A percentile compares a stretch with the other conserved stretches of the same genome.
These are phyloP conservation scores for Cheirogaleus medius DNA, from an alignment of 2,113 vertebrate species.

Conservation along the genomic window DNA sequence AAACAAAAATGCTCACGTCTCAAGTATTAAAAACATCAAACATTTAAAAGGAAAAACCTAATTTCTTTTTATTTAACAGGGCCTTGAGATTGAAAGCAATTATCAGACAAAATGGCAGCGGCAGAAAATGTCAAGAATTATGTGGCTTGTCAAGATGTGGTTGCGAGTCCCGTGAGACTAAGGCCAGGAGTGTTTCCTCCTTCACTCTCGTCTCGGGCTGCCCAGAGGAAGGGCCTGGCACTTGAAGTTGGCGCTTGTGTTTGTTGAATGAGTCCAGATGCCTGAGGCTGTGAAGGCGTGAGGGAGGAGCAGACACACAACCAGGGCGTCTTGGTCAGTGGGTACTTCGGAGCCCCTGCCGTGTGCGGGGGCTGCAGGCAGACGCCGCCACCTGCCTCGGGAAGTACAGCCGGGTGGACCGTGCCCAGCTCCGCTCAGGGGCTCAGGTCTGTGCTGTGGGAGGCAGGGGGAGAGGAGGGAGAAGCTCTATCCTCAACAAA, in stretches of 20 bases:
- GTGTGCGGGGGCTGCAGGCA: not conserved
- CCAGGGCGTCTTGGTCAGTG: no score
- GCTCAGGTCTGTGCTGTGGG: not conserved
- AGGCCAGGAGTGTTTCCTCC: no score
- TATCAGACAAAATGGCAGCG: not conserved
- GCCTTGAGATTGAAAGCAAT: not conserved
- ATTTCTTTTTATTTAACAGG: not conserved
- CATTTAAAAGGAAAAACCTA: not conserved
- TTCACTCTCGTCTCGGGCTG: not conserved
- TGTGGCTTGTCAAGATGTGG: not conserved
- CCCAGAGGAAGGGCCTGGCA: not conserved
- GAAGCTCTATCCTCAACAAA: not conserved
- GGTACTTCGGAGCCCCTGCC: not conserved
- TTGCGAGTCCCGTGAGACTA: not conserved
- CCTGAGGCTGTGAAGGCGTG: not conserved
- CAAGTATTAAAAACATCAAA: not conserved
- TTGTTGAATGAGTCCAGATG: not conserved
- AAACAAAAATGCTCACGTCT: not conserved
- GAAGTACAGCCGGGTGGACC: no score
- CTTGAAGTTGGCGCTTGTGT: no score
- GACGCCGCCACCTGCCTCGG: no score
- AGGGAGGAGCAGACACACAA: not conserved
- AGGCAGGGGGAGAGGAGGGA: not conserved
- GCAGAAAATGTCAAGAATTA: not conserved
- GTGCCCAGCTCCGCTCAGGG: no score